Evolutionary conservation across 2,888 invertebrate genomes (phyloP), one percentile per base, ranked within the genome.

Genomic region (Urechis unicinctus): DNA sequence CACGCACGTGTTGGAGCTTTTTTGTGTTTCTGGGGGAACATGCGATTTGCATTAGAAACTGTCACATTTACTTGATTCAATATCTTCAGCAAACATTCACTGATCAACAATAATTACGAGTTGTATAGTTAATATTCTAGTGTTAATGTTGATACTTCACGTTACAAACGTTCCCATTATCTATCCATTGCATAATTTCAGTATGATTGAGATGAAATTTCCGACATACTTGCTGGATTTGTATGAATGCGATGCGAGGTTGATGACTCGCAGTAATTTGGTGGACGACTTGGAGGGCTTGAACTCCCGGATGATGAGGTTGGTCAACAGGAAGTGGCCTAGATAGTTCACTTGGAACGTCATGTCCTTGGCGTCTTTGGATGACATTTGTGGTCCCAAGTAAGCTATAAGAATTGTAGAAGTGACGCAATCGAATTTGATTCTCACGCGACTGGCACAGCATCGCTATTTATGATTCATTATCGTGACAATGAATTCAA

Each of bases 261-360:
- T 72, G 58, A 74, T 66, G 30, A 74, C 61, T 3, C 74, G 61
- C 43, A 68, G 65, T 17, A 36, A 36, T 13, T 36, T 36, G 9
- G 36, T 17, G 36, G 36, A 9, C 9, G 9, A 13, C 17, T 36
- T 36, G 9, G 9, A 9, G 2, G 74, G 71, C n/a, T 66, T 65
- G 46, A 64, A 62, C 50, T 65, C 66, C 28, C 68, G 67, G 41
- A 61, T 58, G 41, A 73, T 60, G 3, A 73, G 62, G 47, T 66
- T 56, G 1, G 72, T 72, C 53, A 74, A 64, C 56, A 69, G 68
- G 62, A 71, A 73, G 53, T 73, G 72, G 2, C 72, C 71, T 4
- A 74, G 62, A 58, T 69, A 68, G 62, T 74, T 74, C 9, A 72
- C 71, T 2, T 70, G 72, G 41, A 74, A 66, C 13, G 54, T 55